Conservation (phyloP, 1,140 invertebrate species). For the Pomacea maculata region DNA sequence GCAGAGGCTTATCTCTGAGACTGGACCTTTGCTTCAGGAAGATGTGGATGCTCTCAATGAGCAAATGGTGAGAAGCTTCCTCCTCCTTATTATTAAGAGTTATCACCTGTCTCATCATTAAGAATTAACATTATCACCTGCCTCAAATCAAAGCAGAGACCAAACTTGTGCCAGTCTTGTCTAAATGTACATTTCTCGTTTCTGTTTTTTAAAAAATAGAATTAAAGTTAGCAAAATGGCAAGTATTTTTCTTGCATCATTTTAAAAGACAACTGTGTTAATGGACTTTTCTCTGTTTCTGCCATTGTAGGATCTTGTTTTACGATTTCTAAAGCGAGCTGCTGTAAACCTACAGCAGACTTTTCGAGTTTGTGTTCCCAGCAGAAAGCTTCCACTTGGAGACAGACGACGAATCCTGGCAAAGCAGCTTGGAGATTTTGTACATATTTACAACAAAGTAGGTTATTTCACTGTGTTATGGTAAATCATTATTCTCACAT, state of each 20-base stretch:
- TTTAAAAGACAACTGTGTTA: too few species aligned
- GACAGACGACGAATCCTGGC: constrained; percentile 87
- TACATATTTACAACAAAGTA: constrained; percentile 85
- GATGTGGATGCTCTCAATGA: constrained; percentile 63
- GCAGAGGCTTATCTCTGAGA: constrained; percentile 71
- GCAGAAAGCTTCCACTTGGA: constrained; percentile 80
- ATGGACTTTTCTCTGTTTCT: neutral
- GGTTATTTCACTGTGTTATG: constrained; percentile 12
- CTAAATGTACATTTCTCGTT: neutral
- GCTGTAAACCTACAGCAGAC: constrained; percentile 80
- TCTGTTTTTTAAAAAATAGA: neutral
- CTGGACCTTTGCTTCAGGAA: constrained; percentile 63
- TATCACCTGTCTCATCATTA: too few species aligned
- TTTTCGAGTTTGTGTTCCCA: constrained; percentile 77
- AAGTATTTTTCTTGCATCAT: neutral
- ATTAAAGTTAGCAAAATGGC: neutral
- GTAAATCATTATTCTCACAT: neutral
- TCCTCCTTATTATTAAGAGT: neutral
- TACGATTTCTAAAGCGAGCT: constrained; percentile 82
- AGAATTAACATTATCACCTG: too few species aligned
- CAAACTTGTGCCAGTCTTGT: neutral
- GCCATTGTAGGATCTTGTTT: constrained; percentile 73
- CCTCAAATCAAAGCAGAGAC: too few species aligned
- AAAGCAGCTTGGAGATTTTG: constrained; percentile 91
- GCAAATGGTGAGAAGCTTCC: constrained; percentile 56